Base-by-base conservation (phyloP, 2,113 vertebrate genomes). In the Takifugu bimaculatus region DNA sequence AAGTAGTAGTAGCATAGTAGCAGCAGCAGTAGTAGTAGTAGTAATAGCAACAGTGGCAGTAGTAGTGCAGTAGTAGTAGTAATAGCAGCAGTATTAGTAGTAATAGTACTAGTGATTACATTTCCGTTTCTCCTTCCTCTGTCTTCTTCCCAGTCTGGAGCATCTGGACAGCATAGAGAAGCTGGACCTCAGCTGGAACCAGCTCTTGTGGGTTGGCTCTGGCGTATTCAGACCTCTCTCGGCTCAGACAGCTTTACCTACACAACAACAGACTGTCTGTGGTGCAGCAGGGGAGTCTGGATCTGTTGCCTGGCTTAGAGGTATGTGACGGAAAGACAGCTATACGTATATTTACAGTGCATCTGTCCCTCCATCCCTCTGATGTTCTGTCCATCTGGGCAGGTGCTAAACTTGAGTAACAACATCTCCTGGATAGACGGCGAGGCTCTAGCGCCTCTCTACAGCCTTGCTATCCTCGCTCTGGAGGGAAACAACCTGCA, bases 261-360 rank as follows among this genome's bases (percentile, higher is more conserved):
- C 82, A 88, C 27, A 81, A 79, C 70, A 88, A 88, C 70, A 76
- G 55, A 26, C 80, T 91, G 61, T 59, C 29, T 1, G 43, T 74
- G 1, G 29, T 91, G 59, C 80, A 74, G 47, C 80, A 80, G 0
- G 80, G 89, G 2, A 89, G 83, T 27, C 72, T 90, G 56, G 77
- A 89, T 47, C 89, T 88, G 87, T 81, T 89, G 42, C 91, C 91
- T 3, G 85, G 70, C 44, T 75, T 93, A 13, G 89, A 93, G 82
- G 82, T 90, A 6, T 44, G 1, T 27, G 5, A 4, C 26, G 6
- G 68, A 13, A 10, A 9, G 5, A 35, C 25, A 13, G 2, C 35
- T n/a, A 4, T 4, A 1, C 13, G 1, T 35, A 3, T 27, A 10
- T 10, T 20, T 20, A 20, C 14, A 6, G 39, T 47, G 14, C 54